Base-by-base conservation (phyloP, 2,888 invertebrate genomes). In the Amaurobius ferox region DNA sequence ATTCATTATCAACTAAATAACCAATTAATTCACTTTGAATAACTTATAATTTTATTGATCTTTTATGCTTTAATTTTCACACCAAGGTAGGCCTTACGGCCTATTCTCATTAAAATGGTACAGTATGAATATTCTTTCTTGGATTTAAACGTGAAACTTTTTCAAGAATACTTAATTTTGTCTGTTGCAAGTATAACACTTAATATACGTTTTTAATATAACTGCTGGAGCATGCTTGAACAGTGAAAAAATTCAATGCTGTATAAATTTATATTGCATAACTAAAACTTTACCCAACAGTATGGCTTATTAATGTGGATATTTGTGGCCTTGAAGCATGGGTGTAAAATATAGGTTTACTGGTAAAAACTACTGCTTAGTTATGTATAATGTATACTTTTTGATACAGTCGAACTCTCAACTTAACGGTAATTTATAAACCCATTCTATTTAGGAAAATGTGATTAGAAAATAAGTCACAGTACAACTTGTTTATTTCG, bases 221-320 rank as follows among this genome's bases (percentile, higher is more conserved):
- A 44, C n/a, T 44, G 44, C 44, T 44, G 6, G 1, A 55, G 55
- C 55, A 55, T 55, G 55, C 55, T 55, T 55, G 23, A 23, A 23
- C 23, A 55, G 23, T 55, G 5, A 3, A 2, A 55, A 6, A 55
- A n/a, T 6, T 23, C 23, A 55, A 55, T 55, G 55, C 55, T 55
- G 55, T 55, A 23, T 23, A n/a, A 23, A 44, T 16, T 11, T 44
- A 44, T 44, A 44, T 30, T 66, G 66, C 66, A 30, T 66, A 66
- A 32, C 66, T 23, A 55, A 66, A 26, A 32, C 16, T 64, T 64
- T 64, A 32, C 55, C 55, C 66, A 32, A 32, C 66, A 19, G 30
- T 66, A 66, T 66, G 35, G 66, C 66, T 66, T 35, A 66, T 66
- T 32, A 32, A 66, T 66, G 66, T 66, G 66, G n/a, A 23, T 19